Conservation (phyloP, 2,888 invertebrate genomes). For the Chalcis sispes region DNA sequence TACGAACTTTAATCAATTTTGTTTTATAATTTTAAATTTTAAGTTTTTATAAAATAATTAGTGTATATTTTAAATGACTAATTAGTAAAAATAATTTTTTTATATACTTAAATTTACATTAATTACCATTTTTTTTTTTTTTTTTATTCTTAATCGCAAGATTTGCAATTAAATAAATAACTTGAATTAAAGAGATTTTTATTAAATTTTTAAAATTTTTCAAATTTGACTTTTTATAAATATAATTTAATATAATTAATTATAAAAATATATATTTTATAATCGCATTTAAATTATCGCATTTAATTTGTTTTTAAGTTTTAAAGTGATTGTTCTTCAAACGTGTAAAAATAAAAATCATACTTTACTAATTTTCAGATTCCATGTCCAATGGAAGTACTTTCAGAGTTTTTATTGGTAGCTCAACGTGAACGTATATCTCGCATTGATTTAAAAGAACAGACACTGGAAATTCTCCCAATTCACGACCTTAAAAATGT, state of each 20-base stretch:
- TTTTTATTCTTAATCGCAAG: too few species aligned
- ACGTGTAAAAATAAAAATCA: constrained; percentile 4
- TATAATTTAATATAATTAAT: background rate
- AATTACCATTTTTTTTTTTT: constrained; percentile 68
- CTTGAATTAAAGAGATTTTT: too few species aligned
- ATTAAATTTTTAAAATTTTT: too few species aligned
- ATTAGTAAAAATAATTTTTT: constrained; percentile 3
- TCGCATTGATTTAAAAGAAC: constrained; percentile 82
- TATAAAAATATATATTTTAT: too few species aligned
- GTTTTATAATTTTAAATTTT: background rate
- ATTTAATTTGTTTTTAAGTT: too few species aligned
- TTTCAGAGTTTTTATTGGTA: constrained; percentile 87
- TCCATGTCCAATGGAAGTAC: constrained; percentile 83
- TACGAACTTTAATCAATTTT: too few species aligned
- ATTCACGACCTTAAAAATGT: constrained; percentile 86
- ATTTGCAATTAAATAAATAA: too few species aligned
- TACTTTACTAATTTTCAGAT: constrained; percentile 71
- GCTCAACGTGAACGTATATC: constrained; percentile 87
- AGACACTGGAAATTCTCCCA: constrained; percentile 81
- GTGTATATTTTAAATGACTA: background rate
- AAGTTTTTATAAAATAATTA: background rate
- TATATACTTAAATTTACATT: too few species aligned
- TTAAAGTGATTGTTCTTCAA: too few species aligned
- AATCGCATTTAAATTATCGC: too few species aligned
- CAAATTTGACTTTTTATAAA: too few species aligned